Base-by-base conservation (phyloP, 2,113 vertebrate genomes). In the Silurus asotus region DNA sequence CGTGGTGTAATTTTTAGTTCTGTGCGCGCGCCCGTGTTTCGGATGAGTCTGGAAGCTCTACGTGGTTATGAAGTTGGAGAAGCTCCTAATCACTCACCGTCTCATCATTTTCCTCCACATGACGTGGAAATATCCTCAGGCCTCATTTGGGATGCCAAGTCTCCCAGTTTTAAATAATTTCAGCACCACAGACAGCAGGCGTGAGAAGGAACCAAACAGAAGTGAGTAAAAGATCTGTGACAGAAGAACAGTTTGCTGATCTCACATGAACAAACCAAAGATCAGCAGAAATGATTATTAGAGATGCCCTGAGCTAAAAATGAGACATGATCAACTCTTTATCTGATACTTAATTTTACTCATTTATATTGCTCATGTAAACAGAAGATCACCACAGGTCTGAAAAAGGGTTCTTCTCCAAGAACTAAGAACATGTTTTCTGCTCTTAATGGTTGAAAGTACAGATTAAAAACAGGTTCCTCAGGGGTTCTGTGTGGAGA, bases 71-170 rank as follows among this genome's bases (percentile, higher is more conserved):
- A 77, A 79, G 76, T 79, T 79, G 76, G 55, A 79, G 53, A 13
- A 37, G 55, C 28, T 37, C 76, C n/a, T 79, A 19, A 79, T 20
- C 28, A 8, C 15, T 28, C 25, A 51, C n/a, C 8, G 75, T 59
- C 76, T 79, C 76, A 37, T 53, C 76, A 79, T 28, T 56, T 79
- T 59, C 55, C 76, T 79, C n/a, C 53, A 28, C 76, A 79, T 20
- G 53, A 3, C 53, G 49, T 25, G 49, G 72, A 75, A n/a, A 14
- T 14, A 9, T 55, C 49, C 49, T 76, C 76, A 79, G 55, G 55
- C 53, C 75, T 20, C 13, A 77, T 51, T 51, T 48, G 23, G 70
- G 70, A 74, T 49, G 49, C 49, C 76, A 28, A 28, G 53, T 25
- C 76, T 78, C 55, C 4, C n/a, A 55, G 75, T 23, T 77, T 55